Evolutionary conservation across 2,888 invertebrate species (phyloP).

Genomic region (Volucella inanis): DNA sequence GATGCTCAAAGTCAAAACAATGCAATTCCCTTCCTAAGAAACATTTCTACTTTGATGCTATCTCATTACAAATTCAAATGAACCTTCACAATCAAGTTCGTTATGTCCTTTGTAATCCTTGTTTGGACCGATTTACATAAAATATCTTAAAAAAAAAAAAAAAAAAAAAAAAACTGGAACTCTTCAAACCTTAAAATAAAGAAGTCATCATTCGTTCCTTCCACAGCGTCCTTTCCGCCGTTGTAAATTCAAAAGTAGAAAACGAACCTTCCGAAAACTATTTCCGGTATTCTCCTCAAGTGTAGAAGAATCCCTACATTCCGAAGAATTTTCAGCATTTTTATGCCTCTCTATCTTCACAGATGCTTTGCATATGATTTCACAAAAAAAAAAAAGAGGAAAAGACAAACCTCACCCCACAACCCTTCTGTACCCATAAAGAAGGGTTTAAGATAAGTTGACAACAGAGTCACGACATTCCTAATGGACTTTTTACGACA

Average conservation of each 20-base stretch:
- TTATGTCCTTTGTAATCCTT: not conserved
- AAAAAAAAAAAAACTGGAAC: not conserved
- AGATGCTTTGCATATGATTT: slow-evolving; percentile 28
- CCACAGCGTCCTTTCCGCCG: not conserved
- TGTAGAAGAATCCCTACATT: slow-evolving; percentile 11
- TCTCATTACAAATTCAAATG: slow-evolving; percentile 17
- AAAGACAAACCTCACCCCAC: slow-evolving; percentile 6
- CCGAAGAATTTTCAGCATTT: slow-evolving; percentile 16
- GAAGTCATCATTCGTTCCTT: not conserved
- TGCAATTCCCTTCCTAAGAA: too few relatives aligned
- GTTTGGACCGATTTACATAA: slow-evolving; percentile 2
- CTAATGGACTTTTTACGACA: slow-evolving; percentile 57
- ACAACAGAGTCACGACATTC: slow-evolving; percentile 19
- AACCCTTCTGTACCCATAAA: slow-evolving; percentile 1
- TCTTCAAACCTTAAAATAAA: not conserved
- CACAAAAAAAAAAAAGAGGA: slow-evolving; percentile 2
- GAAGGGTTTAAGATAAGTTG: not conserved
- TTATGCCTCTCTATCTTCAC: not conserved
- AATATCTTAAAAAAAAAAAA: not conserved
- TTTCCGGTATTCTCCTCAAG: slow-evolving; percentile 24
- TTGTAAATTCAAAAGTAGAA: not conserved
- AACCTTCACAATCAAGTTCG: slow-evolving; percentile 12
- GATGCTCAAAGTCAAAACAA: too few relatives aligned
- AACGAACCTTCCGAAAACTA: slow-evolving; percentile 35
- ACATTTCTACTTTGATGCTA: not conserved